Evolutionary conservation across 2,888 invertebrate species (phyloP), one percentile per base, ranked within the genome.

Genomic region (Theodoxus fluviatilis): DNA sequence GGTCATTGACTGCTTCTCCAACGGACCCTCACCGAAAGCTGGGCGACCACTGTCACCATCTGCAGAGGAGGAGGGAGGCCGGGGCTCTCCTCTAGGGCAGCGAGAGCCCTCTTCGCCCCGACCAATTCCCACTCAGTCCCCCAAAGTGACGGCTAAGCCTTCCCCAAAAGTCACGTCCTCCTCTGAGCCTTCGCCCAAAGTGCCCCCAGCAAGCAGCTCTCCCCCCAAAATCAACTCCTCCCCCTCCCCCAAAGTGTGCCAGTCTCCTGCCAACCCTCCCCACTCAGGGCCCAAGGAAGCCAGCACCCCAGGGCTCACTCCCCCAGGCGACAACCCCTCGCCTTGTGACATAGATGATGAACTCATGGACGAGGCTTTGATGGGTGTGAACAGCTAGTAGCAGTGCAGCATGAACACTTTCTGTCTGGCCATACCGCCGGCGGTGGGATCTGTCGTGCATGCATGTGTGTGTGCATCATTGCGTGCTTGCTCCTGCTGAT

Each of bases 311-410:
- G 65, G 65, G 65, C 7, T 71, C 68, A 28, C 68, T 22, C 40
- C 69, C 64, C 63, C 64, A 28, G 55, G 28, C 49, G 15, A 25
- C 25, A 15, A 72, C 43, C 72, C 71, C 37, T 81, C 81, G 3
- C 81, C 81, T 25, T 92, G 93, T 80, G 93, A 93, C 79, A 93
- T 94, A 61, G 95, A 95, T 83, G 95, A 95, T 86, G 95, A 95
- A 83, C 91, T 94, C 28, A 94, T 94, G 93, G 94, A 95, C 86
- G 94, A 94, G 85, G 94, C 94, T 6, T 88, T 94, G 65, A 72
- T 79, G 68, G 79, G 78, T 3, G 73, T 75, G 25, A 64, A 67
- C 49, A 70, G 40, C n/a, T n/a, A n/a, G n/a, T n/a, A n/a, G n/a
- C n/a, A n/a, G n/a, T n/a, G n/a, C n/a, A n/a, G n/a, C n/a, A n/a